Percentiles rank a stretch among this genome's conserved stretches.
Evolutionary conservation across 2,113 vertebrate genomes (phyloP).

Genomic region (Tringa solitaria): DNA sequence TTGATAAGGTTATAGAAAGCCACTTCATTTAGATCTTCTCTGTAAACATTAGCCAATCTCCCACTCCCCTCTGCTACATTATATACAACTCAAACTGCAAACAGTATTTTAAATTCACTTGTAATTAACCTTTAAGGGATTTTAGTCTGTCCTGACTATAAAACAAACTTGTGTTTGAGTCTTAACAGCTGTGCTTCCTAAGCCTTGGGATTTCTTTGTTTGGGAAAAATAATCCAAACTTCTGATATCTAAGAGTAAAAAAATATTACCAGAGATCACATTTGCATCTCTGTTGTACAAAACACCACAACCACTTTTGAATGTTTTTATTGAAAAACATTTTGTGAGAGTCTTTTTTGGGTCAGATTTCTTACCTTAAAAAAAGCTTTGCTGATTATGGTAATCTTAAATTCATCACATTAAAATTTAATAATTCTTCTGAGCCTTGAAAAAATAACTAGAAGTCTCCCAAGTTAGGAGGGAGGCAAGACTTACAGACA

Average conservation of each 20-base stretch:
- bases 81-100: neutral
- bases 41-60: neutral
- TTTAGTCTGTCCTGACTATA: constrained; percentile 3
- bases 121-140: constrained; percentile 40
- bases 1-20: neutral
- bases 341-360: neutral
- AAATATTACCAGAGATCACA: neutral
- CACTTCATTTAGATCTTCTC: neutral
- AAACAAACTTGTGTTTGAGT: neutral
- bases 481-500: neutral
- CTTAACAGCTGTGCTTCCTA: neutral
- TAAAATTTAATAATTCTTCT: neutral
- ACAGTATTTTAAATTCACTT: neutral
- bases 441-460: neutral
- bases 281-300: neutral
- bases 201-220: neutral
- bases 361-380: neutral
- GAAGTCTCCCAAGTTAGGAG: neutral
- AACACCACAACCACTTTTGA: neutral
- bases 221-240: constrained; percentile 26
- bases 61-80: neutral
- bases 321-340: neutral
- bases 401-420: neutral
- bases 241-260: neutral
- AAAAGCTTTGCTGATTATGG: neutral